A percentile compares a stretch with the other conserved stretches of the same genome.
phyloP scores from a whole-genome alignment of 35 echinoderm and acorn worm species.

The Holothuria glaberrima region DNA sequence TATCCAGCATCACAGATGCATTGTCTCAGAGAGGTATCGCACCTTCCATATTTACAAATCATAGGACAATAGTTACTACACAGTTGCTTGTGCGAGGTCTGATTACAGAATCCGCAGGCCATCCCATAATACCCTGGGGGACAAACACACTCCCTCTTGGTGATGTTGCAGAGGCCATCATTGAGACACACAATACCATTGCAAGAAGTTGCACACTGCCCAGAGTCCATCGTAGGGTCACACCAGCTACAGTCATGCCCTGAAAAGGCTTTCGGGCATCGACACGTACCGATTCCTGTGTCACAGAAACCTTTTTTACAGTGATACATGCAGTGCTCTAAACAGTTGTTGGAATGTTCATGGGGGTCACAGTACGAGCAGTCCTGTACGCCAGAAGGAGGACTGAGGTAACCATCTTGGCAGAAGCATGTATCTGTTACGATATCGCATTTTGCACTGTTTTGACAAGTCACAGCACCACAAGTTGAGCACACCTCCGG shows the following conservation, averaged over 20 bases:
- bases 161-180: slow-evolving; percentile 65
- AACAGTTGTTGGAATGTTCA: slow-evolving; percentile 43
- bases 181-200: slow-evolving; percentile 39
- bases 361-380: slow-evolving; percentile 63
- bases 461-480: slow-evolving; percentile 50
- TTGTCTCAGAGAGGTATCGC: slow-evolving; percentile 13
- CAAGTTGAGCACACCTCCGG: slow-evolving; percentile 51
- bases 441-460: slow-evolving; percentile 60
- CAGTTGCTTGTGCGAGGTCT: background rate
- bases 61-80: slow-evolving; percentile 47
- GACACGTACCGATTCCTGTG: slow-evolving; percentile 28
- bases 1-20: slow-evolving; percentile 68
- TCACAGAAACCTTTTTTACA: slow-evolving; percentile 57
- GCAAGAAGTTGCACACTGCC: slow-evolving; percentile 38
- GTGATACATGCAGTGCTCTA: slow-evolving; percentile 60
- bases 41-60: slow-evolving; percentile 65
- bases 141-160: slow-evolving; percentile 50
- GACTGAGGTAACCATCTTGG: slow-evolving; percentile 52
- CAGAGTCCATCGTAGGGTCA: slow-evolving; percentile 40
- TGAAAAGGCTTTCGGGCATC: slow-evolving; percentile 51
- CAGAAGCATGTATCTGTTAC: slow-evolving; percentile 38
- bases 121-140: slow-evolving; percentile 52
- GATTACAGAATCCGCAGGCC: slow-evolving; percentile 66
- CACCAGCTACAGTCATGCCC: slow-evolving; percentile 63
- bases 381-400: background rate